phyloP scores from a whole-genome alignment of 2,888 invertebrate species.

The Patella pellucida region DNA sequence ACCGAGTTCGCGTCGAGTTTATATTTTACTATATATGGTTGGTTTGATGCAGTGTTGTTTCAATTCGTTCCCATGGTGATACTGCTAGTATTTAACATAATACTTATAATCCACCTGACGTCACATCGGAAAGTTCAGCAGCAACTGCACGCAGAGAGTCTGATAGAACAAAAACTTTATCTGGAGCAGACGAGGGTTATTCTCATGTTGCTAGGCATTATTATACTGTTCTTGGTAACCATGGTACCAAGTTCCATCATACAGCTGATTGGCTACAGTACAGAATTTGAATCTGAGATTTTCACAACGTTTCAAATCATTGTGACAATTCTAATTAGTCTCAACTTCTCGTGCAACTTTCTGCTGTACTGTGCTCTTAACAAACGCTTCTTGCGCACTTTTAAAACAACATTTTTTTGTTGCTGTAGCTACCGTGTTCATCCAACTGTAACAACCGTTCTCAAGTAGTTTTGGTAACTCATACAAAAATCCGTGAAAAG shows the following conservation, averaged over 20 bases:
- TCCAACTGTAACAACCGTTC: too few relatives aligned
- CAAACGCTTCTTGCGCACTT: constrained; percentile 27
- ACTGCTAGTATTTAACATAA: constrained; percentile 28
- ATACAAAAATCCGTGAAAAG: too few relatives aligned
- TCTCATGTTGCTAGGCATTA: constrained; percentile 28
- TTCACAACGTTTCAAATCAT: constrained; percentile 25
- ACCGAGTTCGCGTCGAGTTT: constrained; percentile 17
- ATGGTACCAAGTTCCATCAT: constrained; percentile 31
- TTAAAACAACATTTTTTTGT: constrained; percentile 17
- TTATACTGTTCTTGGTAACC: constrained; percentile 28
- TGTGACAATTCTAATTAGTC: constrained; percentile 23
- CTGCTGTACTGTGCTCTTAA: constrained; percentile 33
- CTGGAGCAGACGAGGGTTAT: constrained; percentile 23
- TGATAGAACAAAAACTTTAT: constrained; percentile 8
- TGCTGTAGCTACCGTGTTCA: constrained; percentile 5
- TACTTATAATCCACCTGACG: constrained; percentile 23
- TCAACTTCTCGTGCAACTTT: constrained; percentile 34
- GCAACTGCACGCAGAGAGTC: background rate
- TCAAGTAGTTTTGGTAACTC: too few relatives aligned
- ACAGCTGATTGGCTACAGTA: constrained; percentile 25
- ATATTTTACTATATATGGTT: constrained; percentile 24
- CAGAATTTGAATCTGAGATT: constrained; percentile 18
- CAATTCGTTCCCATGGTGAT: constrained; percentile 27
- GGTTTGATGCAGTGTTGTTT: constrained; percentile 28
- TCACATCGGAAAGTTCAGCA: constrained; percentile 15